A percentile compares a stretch with the other conserved stretches of the same genome.
Conservation (phyloP, 2,888 invertebrate species). For the Calameuta pallipes region DNA sequence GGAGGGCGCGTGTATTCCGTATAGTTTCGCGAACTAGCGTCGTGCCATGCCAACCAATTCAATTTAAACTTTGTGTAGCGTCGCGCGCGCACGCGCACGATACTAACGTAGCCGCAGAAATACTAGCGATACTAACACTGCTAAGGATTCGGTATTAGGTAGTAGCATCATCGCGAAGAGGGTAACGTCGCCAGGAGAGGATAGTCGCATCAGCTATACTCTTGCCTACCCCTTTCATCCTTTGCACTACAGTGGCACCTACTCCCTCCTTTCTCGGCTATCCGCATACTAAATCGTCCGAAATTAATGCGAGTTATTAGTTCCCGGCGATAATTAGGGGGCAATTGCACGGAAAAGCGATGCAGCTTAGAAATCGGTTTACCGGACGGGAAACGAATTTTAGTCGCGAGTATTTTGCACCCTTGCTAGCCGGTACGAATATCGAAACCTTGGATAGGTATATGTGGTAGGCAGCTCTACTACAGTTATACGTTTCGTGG, state of each 20-base stretch:
- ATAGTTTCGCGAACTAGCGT: conserved; percentile 59
- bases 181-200: neutral
- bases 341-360: conserved; percentile 64
- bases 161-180: neutral
- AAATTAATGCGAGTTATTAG: conserved; percentile 66
- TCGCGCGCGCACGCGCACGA: conserved; percentile 19
- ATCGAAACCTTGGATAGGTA: neutral
- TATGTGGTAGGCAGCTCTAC: neutral
- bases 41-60: conserved; percentile 59
- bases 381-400: conserved; percentile 1
- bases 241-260: neutral
- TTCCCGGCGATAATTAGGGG: conserved; percentile 63
- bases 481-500: neutral
- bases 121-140: conserved; percentile 13
- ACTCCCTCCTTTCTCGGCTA: neutral
- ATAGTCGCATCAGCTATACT: neutral
- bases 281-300: conserved; percentile 58
- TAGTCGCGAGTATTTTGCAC: neutral
- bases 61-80: conserved; percentile 62
- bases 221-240: neutral
- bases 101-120: conserved; percentile 1
- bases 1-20: conserved; percentile 37
- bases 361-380: conserved; percentile 24
- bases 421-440: neutral
- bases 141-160: neutral